Base-by-base conservation (phyloP, 2,888 invertebrate species). In the Thalpophila matura region DNA sequence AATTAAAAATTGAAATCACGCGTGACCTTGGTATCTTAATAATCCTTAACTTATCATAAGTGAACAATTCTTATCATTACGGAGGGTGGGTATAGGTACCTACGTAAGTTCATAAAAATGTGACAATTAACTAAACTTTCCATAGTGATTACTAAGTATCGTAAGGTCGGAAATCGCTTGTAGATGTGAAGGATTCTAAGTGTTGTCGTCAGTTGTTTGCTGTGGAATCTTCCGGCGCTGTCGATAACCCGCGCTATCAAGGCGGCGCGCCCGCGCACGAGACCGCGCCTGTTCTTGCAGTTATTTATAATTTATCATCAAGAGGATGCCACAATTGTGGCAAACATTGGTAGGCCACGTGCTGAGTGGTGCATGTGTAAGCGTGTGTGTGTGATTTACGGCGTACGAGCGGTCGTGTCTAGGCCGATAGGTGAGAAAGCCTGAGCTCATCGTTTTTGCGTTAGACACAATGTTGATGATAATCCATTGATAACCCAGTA, bases 201-300 rank as follows among this genome's bases (percentile, higher is more conserved):
- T 78, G 71, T 70, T 72, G 75, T 80, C 68, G 57, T 64, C 72
- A 77, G 87, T 92, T 93, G 93, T 93, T 94, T 94, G 93, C 89
- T 59, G 86, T 94, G 94, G 94, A 94, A 94, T 93, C 93, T 93
- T 94, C 91, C 94, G 91, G 87, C 87, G 82, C 74, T 74, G 76
- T 73, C 71, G 92, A 93, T 93, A 94, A 92, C 93, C 92, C 81
- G 66, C 47, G 75, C 84, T 91, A 92, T 90, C 91, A 42, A 77
- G 72, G 71, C 79, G 77, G 69, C 81, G 69, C 81, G 81, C 79
- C 77, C 85, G 86, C 84, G 89, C 92, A 89, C 91, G 91, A 92
- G 93, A 91, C 89, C 79, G 81, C 75, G 65, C 79, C 74, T 74
- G 79, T 77, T 80, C 77, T 62, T 74, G 61, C 67, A 76, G 80